Percentiles rank a stretch among this genome's conserved stretches.
These are phyloP conservation scores for Dasyornis broadbenti DNA, from an alignment of 2,113 vertebrate species.

Conservation along the genomic window DNA sequence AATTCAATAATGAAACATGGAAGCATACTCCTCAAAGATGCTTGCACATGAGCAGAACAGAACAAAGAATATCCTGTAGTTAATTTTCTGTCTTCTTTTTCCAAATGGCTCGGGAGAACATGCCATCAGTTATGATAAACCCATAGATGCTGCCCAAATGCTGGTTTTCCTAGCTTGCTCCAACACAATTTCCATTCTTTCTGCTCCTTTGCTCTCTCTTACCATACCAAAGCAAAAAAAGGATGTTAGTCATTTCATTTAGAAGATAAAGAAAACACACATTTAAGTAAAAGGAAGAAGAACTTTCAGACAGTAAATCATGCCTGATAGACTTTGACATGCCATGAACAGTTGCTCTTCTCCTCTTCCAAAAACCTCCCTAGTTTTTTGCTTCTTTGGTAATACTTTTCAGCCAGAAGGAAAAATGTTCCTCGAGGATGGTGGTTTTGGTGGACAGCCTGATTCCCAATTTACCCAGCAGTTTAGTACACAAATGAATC, in stretches of 20 bases:
- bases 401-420: not conserved
- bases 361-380: not conserved
- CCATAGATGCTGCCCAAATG: not conserved
- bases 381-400: not conserved
- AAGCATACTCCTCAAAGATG: not conserved
- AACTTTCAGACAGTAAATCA: not conserved
- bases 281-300: not conserved
- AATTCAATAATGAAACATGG: not conserved
- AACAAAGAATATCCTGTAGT: not conserved
- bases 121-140: not conserved
- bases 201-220: not conserved
- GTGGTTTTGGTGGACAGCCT: not conserved
- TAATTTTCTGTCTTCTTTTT: not conserved
- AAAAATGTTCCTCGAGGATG: not conserved
- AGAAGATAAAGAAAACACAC: not conserved
- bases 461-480: not conserved
- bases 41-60: not conserved
- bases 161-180: not conserved
- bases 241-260: not conserved
- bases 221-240: not conserved
- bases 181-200: not conserved
- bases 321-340: not conserved
- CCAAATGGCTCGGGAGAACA: not conserved
- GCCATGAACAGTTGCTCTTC: not conserved
- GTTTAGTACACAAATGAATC: not conserved